These are phyloP conservation scores for Heteromormyrus szaboi DNA, from an alignment of 2,797 vertebrate genomes.

Conservation along the genomic window DNA sequence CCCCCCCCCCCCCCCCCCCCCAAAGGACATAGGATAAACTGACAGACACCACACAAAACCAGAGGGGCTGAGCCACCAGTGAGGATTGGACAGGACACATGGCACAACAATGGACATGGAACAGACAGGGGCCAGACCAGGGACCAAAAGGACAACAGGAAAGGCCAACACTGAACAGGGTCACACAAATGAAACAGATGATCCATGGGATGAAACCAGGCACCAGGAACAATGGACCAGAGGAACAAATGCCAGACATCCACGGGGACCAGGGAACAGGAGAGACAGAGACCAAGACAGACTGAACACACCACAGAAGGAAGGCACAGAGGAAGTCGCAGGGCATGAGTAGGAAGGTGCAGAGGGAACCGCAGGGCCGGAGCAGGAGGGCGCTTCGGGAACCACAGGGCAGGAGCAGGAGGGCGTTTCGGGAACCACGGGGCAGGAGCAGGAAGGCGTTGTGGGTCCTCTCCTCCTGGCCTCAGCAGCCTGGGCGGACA, in stretches of 20 bases:
- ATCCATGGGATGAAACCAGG: not conserved
- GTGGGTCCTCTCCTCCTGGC: not conserved
- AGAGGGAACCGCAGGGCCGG: not conserved
- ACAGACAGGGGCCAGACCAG: not conserved
- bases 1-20: no score
- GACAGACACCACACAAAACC: not conserved
- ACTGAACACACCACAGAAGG: not conserved
- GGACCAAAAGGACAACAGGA: not conserved
- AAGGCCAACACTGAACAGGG: not conserved
- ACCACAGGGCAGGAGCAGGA: no score
- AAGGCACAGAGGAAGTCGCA: not conserved
- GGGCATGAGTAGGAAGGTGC: not conserved
- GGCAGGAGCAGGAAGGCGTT: not conserved
- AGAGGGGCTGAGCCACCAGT: not conserved
- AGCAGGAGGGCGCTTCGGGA: no score
- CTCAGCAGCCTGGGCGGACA: no score
- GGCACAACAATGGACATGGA: not conserved
- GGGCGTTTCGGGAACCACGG: no score
- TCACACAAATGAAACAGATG: not conserved
- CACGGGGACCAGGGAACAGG: not conserved
- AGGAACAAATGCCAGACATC: not conserved
- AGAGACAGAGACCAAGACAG: not conserved
- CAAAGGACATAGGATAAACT: not conserved
- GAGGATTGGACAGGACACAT: not conserved
- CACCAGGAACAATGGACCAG: not conserved